Base-by-base conservation (phyloP, 2,797 vertebrate genomes). In the Liparis tanakae region DNA sequence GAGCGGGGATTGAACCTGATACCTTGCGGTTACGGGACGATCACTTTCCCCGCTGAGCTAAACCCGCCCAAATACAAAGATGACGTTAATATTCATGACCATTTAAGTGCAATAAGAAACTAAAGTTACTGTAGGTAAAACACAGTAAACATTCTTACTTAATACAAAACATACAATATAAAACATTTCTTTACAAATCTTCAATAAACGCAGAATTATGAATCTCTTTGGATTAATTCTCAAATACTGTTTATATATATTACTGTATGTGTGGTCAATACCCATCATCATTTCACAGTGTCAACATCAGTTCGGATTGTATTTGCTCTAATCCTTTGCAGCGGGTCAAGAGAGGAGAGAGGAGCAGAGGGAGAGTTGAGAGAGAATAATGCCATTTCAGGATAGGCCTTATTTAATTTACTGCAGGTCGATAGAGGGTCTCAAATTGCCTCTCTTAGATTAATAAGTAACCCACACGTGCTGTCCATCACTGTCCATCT, bases 401-500 rank as follows among this genome's bases (percentile, higher is more conserved):
- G 85, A 91, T 90, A 91, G 91, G 91, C 92, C 90, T 95, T 94
- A 95, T 95, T 95, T 94, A 93, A 95, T 95, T 95, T 94, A 93
- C 91, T 90, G 88, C 91, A 91, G 94, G 94, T 95, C 93, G 93
- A 95, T 94, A 91, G 91, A 94, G 92, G 93, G 93, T 94, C 93
- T 95, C 94, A 91, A 90, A 93, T 95, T 93, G 94, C 94, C 91
- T 93, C 90, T 91, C 92, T 86, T 85, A 87, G 93, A 95, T 94
- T 95, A 95, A 95, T 95, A 94, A 94, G 92, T 94, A 94, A 94
- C 92, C 93, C 92, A 94, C 93, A 94, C 89, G 85, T 85, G 79
- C 92, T 94, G 94, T 95, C 94, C 94, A 93, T 95, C 94, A 94
- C 93, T 94, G 94, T 94, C 94, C 92, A 91, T 94, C 93, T 94